Base-by-base conservation (phyloP, 2,797 vertebrate species). In the Pseudocheirus occidentalis region DNA sequence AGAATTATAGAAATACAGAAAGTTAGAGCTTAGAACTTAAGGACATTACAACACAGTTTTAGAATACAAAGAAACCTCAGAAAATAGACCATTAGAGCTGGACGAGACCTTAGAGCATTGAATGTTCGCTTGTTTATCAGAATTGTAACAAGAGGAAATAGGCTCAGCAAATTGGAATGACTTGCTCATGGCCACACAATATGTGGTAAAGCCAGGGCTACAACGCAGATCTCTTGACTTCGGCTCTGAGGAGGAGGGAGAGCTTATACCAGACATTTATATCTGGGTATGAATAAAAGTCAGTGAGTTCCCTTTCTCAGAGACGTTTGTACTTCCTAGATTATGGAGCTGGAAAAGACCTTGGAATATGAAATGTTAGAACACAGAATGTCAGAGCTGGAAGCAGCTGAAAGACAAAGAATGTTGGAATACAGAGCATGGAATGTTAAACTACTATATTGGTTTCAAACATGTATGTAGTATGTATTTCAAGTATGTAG, bases 121-220 rank as follows among this genome's bases (percentile, higher is more conserved):
- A 50, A 10, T 50, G 73, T 27, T 55, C 21, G 1, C 28, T 50
- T 59, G 89, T 28, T 9, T 94, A 56, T 52, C 16, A 21, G 21
- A 87, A 50, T 9, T 46, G 1, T 46, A 87, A 50, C 27, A 50
- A 31, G 24, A 91, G 73, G 54, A 93, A 14, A 7, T 11, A 53
- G n/a, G 1, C 4, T 90, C 66, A 54, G 55, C 3, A 55, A 52
- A 59, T 55, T 50, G 57, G 87, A 9, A 21, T 11, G 6, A 24
- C 40, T 40, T 50, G 29, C 9, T 18, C 12, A 0, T 0, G 7
- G 59, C 57, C 16, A 31, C 13, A 1, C 7, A 14, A 11, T 52
- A 73, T 90, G 92, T 93, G 24, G 52, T 31, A 95, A 90, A 93
- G 55, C 12, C 57, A 90, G 14, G 54, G 10, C 18, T 13, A 55